Evolutionary conservation across 2,888 invertebrate genomes (phyloP), one percentile per base, ranked within the genome.

Genomic region (Stenchaetothrips biformis): DNA sequence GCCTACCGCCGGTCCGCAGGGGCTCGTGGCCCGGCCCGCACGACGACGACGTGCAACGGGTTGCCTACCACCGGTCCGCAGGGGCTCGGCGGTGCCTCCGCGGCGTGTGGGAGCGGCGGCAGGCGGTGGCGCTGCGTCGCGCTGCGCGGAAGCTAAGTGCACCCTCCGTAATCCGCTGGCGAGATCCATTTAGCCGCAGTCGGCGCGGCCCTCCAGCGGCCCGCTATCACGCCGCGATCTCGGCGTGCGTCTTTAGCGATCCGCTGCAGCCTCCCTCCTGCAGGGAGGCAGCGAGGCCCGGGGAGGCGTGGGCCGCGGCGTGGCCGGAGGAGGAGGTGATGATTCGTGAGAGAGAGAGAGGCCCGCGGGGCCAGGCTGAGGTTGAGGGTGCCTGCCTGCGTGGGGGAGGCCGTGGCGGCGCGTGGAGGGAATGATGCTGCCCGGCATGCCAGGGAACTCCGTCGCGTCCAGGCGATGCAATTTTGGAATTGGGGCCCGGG

Each of bases 341-440:
- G 37, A 37, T 37, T 37, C 37, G 37, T 37, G 37, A 62, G 18
- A n/a, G 59, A 18, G 59, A 62, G 49, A 62, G 62, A n/a, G 18
- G 62, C 18, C 18, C 16, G 62, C 62, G 62, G n/a, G 16, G 62
- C 62, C n/a, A 16, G 59, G 59, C 59, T 59, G 59, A 59, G 59
- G 59, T 59, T 59, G 59, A 59, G 59, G 59, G 37, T 37, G 37
- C 37, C 37, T 37, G 37, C 37, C 37, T 37, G 37, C n/a, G n/a
- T 37, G 37, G 18, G 59, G 59, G 59, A 59, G 59, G 59, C 59
- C 18, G 18, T 13, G 59, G 59, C 8, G 59, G 13, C 18, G 37
- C 18, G 59, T 7, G 74, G 82, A 80, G 83, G 83, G 82, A 82
- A 82, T 80, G 82, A 83, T 82, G 81, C 80, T 81, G 82, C 18